A percentile compares a stretch with the other conserved stretches of the same genome.
These are phyloP conservation scores for Linnaemya tessellans DNA, from an alignment of 2,888 invertebrate species.

Conservation along the genomic window DNA sequence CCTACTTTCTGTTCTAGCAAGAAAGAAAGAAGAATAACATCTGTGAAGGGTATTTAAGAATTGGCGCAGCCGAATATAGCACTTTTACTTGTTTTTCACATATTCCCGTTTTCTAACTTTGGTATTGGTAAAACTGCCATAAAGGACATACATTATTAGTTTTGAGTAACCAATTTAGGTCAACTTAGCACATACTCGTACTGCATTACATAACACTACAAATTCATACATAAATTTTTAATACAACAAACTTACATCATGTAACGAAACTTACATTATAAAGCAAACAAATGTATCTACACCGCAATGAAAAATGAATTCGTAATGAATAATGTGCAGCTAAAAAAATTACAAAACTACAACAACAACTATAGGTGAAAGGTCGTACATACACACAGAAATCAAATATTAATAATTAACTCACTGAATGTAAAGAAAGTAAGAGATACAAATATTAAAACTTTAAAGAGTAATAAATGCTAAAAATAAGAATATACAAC, in stretches of 20 bases:
- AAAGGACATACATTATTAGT: too few relatives aligned
- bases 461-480: constrained; percentile 1
- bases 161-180: not conserved
- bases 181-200: not conserved
- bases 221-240: not conserved
- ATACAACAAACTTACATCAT: not conserved
- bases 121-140: not conserved
- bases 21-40: too few relatives aligned
- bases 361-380: constrained; percentile 58
- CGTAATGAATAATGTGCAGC: constrained; percentile 40
- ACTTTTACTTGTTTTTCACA: too few relatives aligned
- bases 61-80: too few relatives aligned
- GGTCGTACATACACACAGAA: constrained; percentile 52
- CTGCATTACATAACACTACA: not conserved
- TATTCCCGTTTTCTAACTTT: not conserved
- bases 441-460: constrained; percentile 20
- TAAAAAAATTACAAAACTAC: constrained; percentile 2
- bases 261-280: not conserved
- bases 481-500: not conserved
- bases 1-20: too few relatives aligned
- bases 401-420: constrained; percentile 14
- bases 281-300: constrained; percentile 11
- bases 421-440: not conserved
- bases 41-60: too few relatives aligned
- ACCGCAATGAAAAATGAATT: constrained; percentile 54